These are phyloP conservation scores for Acanthosepion pharaonis DNA, from an alignment of 2,888 invertebrate genomes.

Conservation along the genomic window DNA sequence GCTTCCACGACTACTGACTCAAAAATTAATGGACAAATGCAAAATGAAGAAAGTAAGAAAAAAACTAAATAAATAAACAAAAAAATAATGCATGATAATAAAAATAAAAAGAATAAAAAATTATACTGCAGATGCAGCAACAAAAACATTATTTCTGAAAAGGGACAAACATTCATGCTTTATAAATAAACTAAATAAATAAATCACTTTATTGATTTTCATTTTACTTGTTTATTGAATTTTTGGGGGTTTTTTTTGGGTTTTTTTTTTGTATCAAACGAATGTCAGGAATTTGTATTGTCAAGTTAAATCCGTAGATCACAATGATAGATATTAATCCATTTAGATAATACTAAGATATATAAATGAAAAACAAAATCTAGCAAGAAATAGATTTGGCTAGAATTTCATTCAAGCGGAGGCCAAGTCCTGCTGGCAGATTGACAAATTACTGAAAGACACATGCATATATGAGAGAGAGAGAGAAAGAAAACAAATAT, in stretches of 20 bases:
- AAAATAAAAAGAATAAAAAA: not conserved
- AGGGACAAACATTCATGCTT: not conserved
- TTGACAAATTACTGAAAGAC: no score
- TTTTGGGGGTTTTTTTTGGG: not conserved
- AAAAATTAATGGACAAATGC: not conserved
- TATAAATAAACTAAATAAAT: conserved; percentile 33
- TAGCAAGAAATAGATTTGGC: no score
- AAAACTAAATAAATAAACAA: not conserved
- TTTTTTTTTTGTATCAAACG: not conserved
- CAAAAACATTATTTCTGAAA: not conserved
- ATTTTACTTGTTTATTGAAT: not conserved
- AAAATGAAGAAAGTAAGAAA: not conserved
- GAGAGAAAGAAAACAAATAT: no score
- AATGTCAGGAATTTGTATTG: conserved; percentile 33
- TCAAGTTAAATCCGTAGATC: conserved; percentile 33
- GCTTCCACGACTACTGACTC: conserved; percentile 33
- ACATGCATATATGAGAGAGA: no score
- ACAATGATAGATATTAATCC: conserved; percentile 33
- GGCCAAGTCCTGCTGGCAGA: no score
- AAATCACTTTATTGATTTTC: not conserved
- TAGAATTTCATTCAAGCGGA: no score
- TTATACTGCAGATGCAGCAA: not conserved
- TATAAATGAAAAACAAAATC: no score
- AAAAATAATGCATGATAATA: not conserved
- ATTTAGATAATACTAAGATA: not conserved